Base-by-base conservation (phyloP, 2,797 vertebrate species). In the Masticophis lateralis region DNA sequence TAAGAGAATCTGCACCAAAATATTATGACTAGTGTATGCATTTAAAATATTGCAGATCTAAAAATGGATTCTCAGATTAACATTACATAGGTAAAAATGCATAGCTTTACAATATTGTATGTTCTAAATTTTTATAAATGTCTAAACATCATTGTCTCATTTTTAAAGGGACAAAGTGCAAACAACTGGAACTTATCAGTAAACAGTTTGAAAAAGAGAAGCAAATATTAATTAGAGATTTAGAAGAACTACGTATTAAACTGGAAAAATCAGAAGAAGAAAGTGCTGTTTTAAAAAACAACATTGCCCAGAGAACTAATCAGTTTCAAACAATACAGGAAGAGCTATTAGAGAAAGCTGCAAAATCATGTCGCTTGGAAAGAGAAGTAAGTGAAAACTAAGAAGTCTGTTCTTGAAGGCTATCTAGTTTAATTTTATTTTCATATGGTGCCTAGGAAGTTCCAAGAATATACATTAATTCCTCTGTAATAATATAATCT, bases 281-380 rank as follows among this genome's bases (percentile, higher is more conserved):
- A 96, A 98, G 98, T 92, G 98, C 97, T 83, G 97, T 98, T 91
- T 97, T 99, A 97, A 98, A 98, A 96, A 97, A 95, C 97, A 98
- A 97, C 95, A 99, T 99, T 98, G 97, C 97, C 66, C 98, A 99
- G 96, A 98, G 98, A 97, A 97, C 98, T 94, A 98, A 97, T 87
- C 98, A 99, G 93, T 99, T 98, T 97, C 98, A 99, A 95, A 96
- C 95, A 92, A 98, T 99, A 96, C 98, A 99, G 97, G 97, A 98
- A 12, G 98, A 99, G 88, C 97, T 99, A 22, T 87, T 98, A 96
- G 98, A 98, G 95, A 99, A 98, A 97, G 98, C 97, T 96, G 98
- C 97, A 94, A 98, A 98, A 94, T 96, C 98, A 86, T 97, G 94
- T 43, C 97, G 96, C 94, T 97, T 98, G 37, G 98, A 99, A 94